A percentile compares a stretch with the other conserved stretches of the same genome.
phyloP scores from a whole-genome alignment of 1,140 invertebrate species.

The Antheraea pernyi region DNA sequence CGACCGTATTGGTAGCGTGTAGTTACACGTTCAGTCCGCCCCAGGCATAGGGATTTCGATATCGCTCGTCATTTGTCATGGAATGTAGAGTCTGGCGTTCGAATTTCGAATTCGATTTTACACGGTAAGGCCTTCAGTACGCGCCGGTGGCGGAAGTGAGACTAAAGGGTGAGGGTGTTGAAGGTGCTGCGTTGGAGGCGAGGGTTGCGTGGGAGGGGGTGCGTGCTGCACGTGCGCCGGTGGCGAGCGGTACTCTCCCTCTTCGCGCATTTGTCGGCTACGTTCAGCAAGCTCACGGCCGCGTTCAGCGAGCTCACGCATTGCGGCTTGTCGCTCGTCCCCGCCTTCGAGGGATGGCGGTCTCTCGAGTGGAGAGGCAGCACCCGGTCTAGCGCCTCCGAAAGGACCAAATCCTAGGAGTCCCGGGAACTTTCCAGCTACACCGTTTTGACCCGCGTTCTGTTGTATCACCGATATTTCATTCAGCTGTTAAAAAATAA shows the following conservation, averaged over 20 bases:
- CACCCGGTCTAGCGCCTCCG: conserved; percentile 60
- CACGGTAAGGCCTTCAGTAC: conserved; percentile 69
- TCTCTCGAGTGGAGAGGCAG: conserved; percentile 70
- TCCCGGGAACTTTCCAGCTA: conserved; percentile 79
- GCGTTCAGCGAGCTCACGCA: conserved; percentile 67
- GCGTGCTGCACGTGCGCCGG: conserved; percentile 57
- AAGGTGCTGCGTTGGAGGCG: conserved; percentile 71
- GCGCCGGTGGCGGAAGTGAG: conserved; percentile 61
- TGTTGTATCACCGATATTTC: conserved; percentile 82
- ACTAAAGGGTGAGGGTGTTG: conserved; percentile 55
- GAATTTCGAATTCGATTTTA: conserved; percentile 32
- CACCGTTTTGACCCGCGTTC: conserved; percentile 79
- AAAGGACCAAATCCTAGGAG: conserved; percentile 80
- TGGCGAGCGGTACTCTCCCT: conserved; percentile 59
- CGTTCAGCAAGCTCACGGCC: conserved; percentile 65
- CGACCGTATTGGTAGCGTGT: neutral
- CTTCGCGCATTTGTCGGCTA: conserved; percentile 72
- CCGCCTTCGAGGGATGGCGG: conserved; percentile 67
- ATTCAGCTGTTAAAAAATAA: conserved; percentile 75
- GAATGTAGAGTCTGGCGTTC: conserved; percentile 50
- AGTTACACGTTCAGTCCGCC: conserved; percentile 1
- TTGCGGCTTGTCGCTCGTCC: conserved; percentile 68
- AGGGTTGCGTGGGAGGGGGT: conserved; percentile 61
- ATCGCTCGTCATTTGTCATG: conserved; percentile 29
- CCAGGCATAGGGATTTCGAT: neutral